phyloP scores from a whole-genome alignment of 2,797 vertebrate species.

The Danionella dracula region DNA sequence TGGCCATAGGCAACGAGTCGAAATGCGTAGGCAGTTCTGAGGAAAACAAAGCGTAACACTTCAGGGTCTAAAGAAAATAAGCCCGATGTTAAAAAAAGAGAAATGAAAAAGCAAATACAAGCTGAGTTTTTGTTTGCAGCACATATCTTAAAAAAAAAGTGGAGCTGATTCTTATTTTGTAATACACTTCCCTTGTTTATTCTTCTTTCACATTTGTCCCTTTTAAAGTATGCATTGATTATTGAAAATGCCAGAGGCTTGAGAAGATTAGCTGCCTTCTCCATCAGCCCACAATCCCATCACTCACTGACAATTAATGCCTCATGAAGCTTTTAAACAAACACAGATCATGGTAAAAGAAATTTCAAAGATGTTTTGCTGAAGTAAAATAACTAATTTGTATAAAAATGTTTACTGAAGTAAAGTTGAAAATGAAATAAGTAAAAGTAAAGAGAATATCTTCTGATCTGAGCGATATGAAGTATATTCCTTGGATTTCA shows the following conservation, averaged over 20 bases:
- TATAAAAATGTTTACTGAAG: too few species aligned
- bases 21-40: slow-evolving; percentile 27
- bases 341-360: too few species aligned
- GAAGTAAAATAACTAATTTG: too few species aligned
- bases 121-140: slow-evolving; percentile 7
- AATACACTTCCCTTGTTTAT: neutral
- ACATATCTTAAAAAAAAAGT: too few species aligned
- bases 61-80: slow-evolving; percentile 31
- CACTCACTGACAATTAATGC: slow-evolving; percentile 17
- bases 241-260: slow-evolving; percentile 29
- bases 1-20: slow-evolving; percentile 33
- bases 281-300: slow-evolving; percentile 28
- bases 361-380: too few species aligned
- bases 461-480: too few species aligned
- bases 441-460: too few species aligned
- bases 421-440: too few species aligned
- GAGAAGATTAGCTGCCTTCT: slow-evolving; percentile 27
- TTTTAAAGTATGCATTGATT: slow-evolving; percentile 43
- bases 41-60: slow-evolving; percentile 15
- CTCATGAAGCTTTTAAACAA: neutral
- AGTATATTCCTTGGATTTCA: too few species aligned
- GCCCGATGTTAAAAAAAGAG: slow-evolving; percentile 14
- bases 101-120: slow-evolving; percentile 4
- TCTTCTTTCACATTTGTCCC: neutral
- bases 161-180: neutral